phyloP scores from a whole-genome alignment of 2,888 invertebrate species.

The Spodoptera picta region DNA sequence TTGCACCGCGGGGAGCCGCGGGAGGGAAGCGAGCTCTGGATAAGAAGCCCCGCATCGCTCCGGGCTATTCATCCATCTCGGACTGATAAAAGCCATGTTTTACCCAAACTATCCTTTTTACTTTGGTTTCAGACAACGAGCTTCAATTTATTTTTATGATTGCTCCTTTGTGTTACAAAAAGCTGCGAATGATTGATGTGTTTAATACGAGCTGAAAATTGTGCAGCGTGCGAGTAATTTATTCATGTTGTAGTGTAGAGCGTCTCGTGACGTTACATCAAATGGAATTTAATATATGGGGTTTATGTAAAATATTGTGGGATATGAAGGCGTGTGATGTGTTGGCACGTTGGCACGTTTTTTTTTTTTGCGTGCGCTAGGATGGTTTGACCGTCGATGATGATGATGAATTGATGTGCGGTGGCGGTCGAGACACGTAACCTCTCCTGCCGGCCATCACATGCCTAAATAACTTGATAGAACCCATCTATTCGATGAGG shows the following conservation, averaged over 20 bases:
- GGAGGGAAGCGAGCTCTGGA: conserved; percentile 49
- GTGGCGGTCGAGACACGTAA: conserved; percentile 44
- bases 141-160: conserved; percentile 70
- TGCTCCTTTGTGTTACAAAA: conserved; percentile 55
- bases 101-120: conserved; percentile 67
- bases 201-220: conserved; percentile 66
- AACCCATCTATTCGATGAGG: neutral
- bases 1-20: conserved; percentile 44
- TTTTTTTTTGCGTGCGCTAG: no score
- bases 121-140: conserved; percentile 58
- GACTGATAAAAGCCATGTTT: conserved; percentile 72
- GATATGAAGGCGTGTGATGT: conserved; percentile 42
- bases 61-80: conserved; percentile 68
- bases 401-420: conserved; percentile 57
- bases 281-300: conserved; percentile 78
- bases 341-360: conserved; percentile 42
- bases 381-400: conserved; percentile 45
- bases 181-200: conserved; percentile 66
- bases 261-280: conserved; percentile 62
- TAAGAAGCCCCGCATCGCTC: conserved; percentile 64
- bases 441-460: conserved; percentile 18
- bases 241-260: conserved; percentile 68
- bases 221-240: conserved; percentile 69
- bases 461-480: conserved; percentile 6
- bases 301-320: conserved; percentile 64